Percentiles rank a stretch among this genome's conserved stretches.
Evolutionary conservation across 2,797 vertebrate genomes (phyloP).

Genomic region (Sciurus vulgaris): DNA sequence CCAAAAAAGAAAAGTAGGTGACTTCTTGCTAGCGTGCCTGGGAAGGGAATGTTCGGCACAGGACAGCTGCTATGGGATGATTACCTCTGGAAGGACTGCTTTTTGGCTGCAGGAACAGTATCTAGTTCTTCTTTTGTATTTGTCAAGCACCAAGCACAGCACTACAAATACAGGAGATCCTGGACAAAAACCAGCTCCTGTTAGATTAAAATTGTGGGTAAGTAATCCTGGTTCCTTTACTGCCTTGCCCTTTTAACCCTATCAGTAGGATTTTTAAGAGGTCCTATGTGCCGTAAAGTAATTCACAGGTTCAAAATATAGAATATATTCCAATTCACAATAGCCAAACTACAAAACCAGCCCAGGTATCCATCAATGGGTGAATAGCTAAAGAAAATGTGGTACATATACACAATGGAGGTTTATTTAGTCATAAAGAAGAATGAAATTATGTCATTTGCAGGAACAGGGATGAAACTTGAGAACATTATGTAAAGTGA

Average conservation of each 20-base stretch:
- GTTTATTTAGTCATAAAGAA: too few species aligned
- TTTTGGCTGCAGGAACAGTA: not conserved
- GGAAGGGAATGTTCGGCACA: not conserved
- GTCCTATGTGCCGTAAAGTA: not conserved
- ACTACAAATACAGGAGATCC: not conserved
- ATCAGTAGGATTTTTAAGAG: slow-evolving; percentile 6
- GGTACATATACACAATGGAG: too few species aligned
- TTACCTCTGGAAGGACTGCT: not conserved
- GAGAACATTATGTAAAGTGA: too few species aligned
- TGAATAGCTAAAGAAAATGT: too few species aligned
- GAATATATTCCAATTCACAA: too few species aligned
- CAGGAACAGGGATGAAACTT: too few species aligned
- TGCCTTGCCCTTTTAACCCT: not conserved
- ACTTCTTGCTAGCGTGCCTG: not conserved
- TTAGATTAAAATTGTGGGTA: not conserved
- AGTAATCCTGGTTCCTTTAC: not conserved
- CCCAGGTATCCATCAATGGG: too few species aligned
- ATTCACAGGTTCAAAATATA: not conserved
- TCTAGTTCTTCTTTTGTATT: not conserved
- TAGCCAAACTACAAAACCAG: too few species aligned
- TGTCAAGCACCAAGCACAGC: too few species aligned
- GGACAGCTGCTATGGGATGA: not conserved
- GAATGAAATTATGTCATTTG: too few species aligned
- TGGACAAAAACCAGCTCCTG: not conserved
- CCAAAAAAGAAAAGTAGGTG: too few species aligned